Base-by-base conservation (phyloP, 1,140 invertebrate species). In the Drosophila eugracilis region DNA sequence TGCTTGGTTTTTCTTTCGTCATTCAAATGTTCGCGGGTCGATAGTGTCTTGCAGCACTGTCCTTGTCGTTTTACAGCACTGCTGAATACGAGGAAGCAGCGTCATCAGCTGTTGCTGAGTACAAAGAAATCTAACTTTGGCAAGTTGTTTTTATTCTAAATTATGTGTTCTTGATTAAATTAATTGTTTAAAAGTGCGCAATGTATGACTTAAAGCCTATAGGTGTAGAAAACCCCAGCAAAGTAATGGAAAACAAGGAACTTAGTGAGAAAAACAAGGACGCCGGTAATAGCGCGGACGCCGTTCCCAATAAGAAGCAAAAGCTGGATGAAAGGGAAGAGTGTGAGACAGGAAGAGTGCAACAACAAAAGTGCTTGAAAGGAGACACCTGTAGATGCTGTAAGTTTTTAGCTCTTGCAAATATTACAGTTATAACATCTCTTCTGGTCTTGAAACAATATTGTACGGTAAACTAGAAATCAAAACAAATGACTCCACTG, bases 331-430 rank as follows among this genome's bases (percentile, higher is more conserved):
- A 9, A 12, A 21, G 30, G 3, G 19, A 28, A 10, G 9, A 42
- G 21, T 21, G 39, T 22, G 30, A 41, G 17, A 21, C 30, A n/a
- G 22, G 17, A 12, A 26, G 7, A 12, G 30, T 9, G 26, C 36
- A 63, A 54, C 50, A 57, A 30, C 48, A 39, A 34, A 14, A 59
- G 36, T 62, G 65, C 15, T 6, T n/a, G 14, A 14, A 45, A n/a
- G 10, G 7, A 1, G 49, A 15, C 66, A 66, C 50, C 42, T 80
- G 72, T 62, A 52, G 47, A 36, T 80, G 72, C 42, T 17, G 78
- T 80, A 66, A 62, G 77, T 80, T 1, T 58, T 26, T 19, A 4
- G 0, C 12, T 4, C n/a, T 1, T 7, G 9, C n/a, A 14, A 21
- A 5, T 6, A 42, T 5, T 19, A n/a, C n/a, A n/a, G n/a, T n/a